Conservation (phyloP, 2,888 invertebrate species). For the Ophioninae sp. region DNA sequence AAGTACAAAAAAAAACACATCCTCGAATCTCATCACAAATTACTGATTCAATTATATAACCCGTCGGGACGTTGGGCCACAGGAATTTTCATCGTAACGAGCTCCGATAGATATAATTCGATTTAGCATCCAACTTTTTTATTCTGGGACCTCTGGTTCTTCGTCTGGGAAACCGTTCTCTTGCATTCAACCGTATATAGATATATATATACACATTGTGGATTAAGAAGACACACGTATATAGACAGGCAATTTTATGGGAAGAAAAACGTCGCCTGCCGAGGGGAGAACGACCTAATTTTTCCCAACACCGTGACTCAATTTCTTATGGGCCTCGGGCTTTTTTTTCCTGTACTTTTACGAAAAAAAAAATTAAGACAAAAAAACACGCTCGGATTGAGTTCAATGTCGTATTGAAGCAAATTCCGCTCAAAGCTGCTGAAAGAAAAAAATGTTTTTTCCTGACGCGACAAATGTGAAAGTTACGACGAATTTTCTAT, state of each 20-base stretch:
- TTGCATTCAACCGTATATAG: background rate
- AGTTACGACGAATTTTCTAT: too few species aligned
- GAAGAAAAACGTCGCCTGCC: slow-evolving; percentile 27
- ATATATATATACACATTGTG: background rate
- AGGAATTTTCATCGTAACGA: slow-evolving; percentile 28
- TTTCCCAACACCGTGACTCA: slow-evolving; percentile 46
- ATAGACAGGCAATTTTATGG: slow-evolving; percentile 20
- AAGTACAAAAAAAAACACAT: background rate
- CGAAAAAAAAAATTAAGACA: slow-evolving; percentile 4
- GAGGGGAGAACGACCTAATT: slow-evolving; percentile 49
- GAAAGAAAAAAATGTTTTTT: background rate
- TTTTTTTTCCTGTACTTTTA: slow-evolving; percentile 11
- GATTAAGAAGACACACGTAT: background rate
- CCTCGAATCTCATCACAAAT: background rate
- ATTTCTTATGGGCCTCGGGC: slow-evolving; percentile 44
- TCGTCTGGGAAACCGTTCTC: background rate
- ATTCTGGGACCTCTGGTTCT: background rate
- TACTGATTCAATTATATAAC: slow-evolving; percentile 13
- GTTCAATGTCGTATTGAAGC: background rate
- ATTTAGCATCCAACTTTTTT: slow-evolving; percentile 43
- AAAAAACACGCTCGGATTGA: background rate
- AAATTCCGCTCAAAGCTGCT: background rate
- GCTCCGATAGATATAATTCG: slow-evolving; percentile 46
- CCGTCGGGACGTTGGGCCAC: slow-evolving; percentile 18
- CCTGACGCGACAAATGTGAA: background rate